A percentile compares a stretch with the other conserved stretches of the same genome.
phyloP scores from a whole-genome alignment of 1,140 invertebrate species.

The Atta texana region DNA sequence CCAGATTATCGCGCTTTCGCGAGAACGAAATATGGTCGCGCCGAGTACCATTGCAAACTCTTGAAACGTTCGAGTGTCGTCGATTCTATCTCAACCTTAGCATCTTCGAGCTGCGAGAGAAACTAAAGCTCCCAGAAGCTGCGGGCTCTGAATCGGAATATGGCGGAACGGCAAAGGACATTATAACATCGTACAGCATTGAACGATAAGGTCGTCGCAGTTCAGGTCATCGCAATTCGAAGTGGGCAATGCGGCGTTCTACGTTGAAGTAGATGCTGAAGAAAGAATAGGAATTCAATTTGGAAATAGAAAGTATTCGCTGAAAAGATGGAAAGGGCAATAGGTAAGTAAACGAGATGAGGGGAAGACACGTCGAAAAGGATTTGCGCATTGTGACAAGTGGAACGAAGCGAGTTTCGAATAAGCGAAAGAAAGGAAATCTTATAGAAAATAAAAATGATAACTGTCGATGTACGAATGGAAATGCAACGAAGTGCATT shows the following conservation, averaged over 20 bases:
- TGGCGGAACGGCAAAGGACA: background rate
- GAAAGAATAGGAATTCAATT: conserved; percentile 30
- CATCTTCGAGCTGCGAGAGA: conserved; percentile 37
- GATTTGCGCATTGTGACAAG: background rate
- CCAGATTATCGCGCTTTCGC: conserved; percentile 70
- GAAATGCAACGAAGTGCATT: conserved; percentile 45
- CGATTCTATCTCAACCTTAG: conserved; percentile 59
- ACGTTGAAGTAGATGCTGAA: conserved; percentile 11
- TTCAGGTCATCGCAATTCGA: conserved; percentile 26
- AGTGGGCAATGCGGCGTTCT: background rate
- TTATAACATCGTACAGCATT: conserved; percentile 33
- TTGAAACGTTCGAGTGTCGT: conserved; percentile 62
- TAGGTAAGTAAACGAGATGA: no score
- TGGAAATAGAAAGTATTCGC: background rate
- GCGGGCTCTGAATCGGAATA: conserved; percentile 24
- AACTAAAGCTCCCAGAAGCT: conserved; percentile 49
- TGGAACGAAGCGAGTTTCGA: conserved; percentile 1
- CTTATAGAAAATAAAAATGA: conserved; percentile 54
- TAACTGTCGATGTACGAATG: conserved; percentile 5
- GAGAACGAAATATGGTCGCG: conserved; percentile 44
- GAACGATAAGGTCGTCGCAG: conserved; percentile 23
- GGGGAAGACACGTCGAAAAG: background rate
- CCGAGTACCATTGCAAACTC: conserved; percentile 43
- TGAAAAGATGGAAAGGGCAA: conserved; percentile 1
- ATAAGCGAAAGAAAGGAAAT: background rate